A percentile compares a stretch with the other conserved stretches of the same genome.
These are phyloP conservation scores for Aphis craccivora DNA, from an alignment of 1,140 invertebrate genomes.

Conservation along the genomic window DNA sequence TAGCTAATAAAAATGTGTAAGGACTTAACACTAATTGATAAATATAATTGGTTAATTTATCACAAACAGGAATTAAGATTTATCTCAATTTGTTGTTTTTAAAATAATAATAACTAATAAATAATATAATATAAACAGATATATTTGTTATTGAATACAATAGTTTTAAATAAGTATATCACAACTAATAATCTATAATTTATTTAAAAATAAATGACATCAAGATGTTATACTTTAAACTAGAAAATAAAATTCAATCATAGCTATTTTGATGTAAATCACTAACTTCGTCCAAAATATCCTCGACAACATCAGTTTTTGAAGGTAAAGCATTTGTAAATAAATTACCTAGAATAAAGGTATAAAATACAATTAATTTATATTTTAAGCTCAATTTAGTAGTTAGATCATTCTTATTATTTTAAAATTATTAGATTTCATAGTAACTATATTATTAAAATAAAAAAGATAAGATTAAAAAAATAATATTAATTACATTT, in stretches of 20 bases:
- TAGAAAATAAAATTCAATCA: conserved; percentile 22
- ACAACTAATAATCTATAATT: conserved; percentile 19
- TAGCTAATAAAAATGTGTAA: background rate
- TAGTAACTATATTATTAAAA: background rate
- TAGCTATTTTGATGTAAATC: conserved; percentile 38
- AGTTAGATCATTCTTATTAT: no score
- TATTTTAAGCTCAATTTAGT: background rate
- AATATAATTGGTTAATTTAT: background rate
- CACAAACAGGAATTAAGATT: background rate
- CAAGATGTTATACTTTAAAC: background rate
- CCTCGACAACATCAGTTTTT: conserved; percentile 42
- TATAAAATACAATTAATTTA: background rate
- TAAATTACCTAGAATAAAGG: conserved; percentile 26
- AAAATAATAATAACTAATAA: conserved; percentile 14
- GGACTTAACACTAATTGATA: background rate
- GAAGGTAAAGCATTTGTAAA: conserved; percentile 48
- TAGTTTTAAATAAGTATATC: background rate
- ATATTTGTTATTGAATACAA: background rate
- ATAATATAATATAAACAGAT: conserved; percentile 20
- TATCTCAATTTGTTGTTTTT: background rate
- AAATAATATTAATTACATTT: background rate
- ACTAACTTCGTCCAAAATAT: conserved; percentile 54
- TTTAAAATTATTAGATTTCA: background rate
- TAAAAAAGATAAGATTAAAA: background rate
- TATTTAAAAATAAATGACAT: conserved; percentile 1